These are phyloP conservation scores for Chironomus tentans DNA, from an alignment of 2,888 invertebrate genomes.

Conservation along the genomic window DNA sequence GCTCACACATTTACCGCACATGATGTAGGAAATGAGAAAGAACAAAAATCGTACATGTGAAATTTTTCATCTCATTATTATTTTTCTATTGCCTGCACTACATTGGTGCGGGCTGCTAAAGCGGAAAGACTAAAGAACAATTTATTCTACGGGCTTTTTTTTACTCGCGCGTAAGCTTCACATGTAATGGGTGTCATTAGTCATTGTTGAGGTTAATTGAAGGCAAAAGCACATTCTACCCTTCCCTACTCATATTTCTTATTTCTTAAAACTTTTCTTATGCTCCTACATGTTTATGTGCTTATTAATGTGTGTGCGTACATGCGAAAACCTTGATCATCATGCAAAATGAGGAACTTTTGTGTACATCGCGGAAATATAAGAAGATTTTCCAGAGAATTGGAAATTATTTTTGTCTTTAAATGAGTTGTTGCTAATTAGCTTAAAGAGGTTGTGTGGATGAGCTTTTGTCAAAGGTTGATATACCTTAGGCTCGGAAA, in stretches of 20 bases:
- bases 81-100: background rate
- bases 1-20: background rate
- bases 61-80: background rate
- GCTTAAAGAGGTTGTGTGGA: too few relatives aligned
- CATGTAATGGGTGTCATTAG: conserved; percentile 5
- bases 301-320: too few relatives aligned
- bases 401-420: too few relatives aligned
- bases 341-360: too few relatives aligned
- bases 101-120: background rate
- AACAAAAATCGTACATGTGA: background rate
- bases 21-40: background rate
- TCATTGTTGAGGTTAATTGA: conserved; percentile 23
- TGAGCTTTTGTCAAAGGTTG: too few relatives aligned
- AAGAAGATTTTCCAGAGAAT: too few relatives aligned
- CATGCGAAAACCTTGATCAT: too few relatives aligned
- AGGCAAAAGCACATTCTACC: background rate
- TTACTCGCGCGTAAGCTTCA: background rate
- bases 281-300: too few relatives aligned
- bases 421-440: too few relatives aligned
- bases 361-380: too few relatives aligned
- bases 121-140: background rate
- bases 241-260: background rate
- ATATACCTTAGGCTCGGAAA: too few relatives aligned
- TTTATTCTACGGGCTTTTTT: background rate
- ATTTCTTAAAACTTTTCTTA: too few relatives aligned